Base-by-base conservation (phyloP, 2,888 invertebrate species). In the Spilarctia lutea region DNA sequence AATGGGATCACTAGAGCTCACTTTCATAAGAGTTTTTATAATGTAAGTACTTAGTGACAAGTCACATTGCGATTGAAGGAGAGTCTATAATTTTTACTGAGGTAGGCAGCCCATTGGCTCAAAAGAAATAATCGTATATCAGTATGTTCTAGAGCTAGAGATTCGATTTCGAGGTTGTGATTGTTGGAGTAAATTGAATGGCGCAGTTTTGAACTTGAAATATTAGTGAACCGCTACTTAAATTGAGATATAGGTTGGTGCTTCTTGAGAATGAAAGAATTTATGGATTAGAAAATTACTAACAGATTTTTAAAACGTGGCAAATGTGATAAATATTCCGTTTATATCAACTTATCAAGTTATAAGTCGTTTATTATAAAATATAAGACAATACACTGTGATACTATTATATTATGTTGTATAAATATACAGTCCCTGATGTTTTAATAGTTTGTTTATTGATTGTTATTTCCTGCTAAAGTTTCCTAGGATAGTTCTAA, bases 41-140 rank as follows among this genome's bases (percentile, higher is more conserved):
- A 72, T 68, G 68, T 71, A 56, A 30, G 74, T 65, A 39, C 33
- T 56, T 52, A 56, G 75, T 65, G 42, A 45, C 33, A n/a, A 27
- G 42, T 71, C 65, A 69, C n/a, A 48, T 65, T 65, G 42, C 66
- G 68, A 66, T 76, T 70, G 30, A 42, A 63, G n/a, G 35, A 71
- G 63, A 45, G 68, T 65, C 42, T 81, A 83, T 83, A 84, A 68
- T 80, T 83, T 80, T 79, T 81, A 84, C 76, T 75, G 79, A 75
- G 72, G 68, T 71, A 84, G 81, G 79, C 76, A 74, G 72, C 70
- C 72, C 75, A 74, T 76, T n/a, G n/a, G n/a, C 82, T 85, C 81
- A 83, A 82, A 84, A 86, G 82, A 72, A 80, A 88, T 87, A 88
- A 88, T 82, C 78, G 75, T 88, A 80, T 81, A 84, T 88, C 85